A percentile compares a stretch with the other conserved stretches of the same genome.
phyloP scores from a whole-genome alignment of 2,113 vertebrate species.

The Cyphomyrus plagiostoma region DNA sequence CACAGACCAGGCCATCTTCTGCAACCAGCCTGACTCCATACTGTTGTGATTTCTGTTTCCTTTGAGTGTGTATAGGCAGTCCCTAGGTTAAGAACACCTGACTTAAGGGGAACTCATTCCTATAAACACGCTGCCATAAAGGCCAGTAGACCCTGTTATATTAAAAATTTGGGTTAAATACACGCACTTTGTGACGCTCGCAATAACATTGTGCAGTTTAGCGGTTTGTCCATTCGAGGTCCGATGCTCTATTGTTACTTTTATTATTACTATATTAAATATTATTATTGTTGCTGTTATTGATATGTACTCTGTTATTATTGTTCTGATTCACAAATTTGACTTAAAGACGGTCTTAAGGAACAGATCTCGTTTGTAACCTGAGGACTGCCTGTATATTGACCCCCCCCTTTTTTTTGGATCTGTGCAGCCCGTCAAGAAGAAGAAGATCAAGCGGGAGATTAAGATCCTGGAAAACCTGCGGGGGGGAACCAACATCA shows the following conservation, averaged over 20 bases:
- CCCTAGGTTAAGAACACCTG: not conserved
- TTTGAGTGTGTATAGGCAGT: not conserved
- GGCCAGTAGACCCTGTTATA: not conserved
- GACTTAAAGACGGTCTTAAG: not conserved
- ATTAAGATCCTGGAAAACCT: conserved; percentile 98
- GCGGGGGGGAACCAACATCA: conserved; percentile 95
- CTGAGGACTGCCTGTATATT: not conserved
- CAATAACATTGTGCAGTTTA: not conserved
- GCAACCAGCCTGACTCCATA: not conserved
- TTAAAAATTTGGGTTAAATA: not conserved
- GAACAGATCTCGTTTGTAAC: not conserved
- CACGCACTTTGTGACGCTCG: too few relatives aligned
- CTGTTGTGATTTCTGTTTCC: not conserved
- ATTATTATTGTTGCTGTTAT: not conserved
- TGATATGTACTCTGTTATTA: not conserved
- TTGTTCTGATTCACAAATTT: not conserved
- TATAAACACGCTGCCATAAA: not conserved
- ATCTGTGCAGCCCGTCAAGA: conserved; percentile 86
- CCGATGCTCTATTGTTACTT: not conserved
- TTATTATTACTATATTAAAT: not conserved
- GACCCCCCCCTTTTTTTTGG: not conserved
- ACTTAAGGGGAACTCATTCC: not conserved
- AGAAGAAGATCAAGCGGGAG: conserved; percentile 99
- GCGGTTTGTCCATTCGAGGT: not conserved
- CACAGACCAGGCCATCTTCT: not conserved